phyloP scores from a whole-genome alignment of 2,888 invertebrate genomes.

The Amiota mariae region DNA sequence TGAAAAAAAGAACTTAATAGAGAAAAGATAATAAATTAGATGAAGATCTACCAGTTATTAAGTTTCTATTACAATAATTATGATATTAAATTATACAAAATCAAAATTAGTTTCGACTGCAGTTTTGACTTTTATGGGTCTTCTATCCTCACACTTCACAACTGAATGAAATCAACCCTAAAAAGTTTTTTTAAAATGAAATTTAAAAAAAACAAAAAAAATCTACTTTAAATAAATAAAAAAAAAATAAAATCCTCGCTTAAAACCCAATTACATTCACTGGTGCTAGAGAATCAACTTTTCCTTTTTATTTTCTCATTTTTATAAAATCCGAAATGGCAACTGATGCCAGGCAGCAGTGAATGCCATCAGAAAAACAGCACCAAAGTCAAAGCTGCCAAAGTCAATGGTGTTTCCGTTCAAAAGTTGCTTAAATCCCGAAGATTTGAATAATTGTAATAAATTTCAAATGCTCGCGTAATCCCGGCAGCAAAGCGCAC shows the following conservation, averaged over 20 bases:
- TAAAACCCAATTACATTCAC: conserved; percentile 65
- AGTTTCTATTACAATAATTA: too few relatives aligned
- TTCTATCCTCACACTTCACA: too few relatives aligned
- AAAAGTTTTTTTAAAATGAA: background rate
- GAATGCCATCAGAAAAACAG: too few relatives aligned
- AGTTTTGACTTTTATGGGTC: too few relatives aligned
- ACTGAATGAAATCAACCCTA: conserved; percentile 9
- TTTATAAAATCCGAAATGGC: conserved; percentile 27
- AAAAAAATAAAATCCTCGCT: conserved; percentile 54
- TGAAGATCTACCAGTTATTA: too few relatives aligned
- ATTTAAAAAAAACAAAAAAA: conserved; percentile 17
- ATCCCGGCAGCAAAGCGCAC: conserved; percentile 56
- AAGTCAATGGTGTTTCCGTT: conserved; percentile 54
- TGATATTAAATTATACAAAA: too few relatives aligned
- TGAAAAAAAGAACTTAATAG: too few relatives aligned
- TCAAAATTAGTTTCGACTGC: too few relatives aligned
- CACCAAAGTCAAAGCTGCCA: conserved; percentile 33
- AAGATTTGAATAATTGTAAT: conserved; percentile 68
- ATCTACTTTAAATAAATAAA: conserved; percentile 43
- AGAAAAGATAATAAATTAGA: too few relatives aligned
- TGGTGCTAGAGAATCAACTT: conserved; percentile 17
- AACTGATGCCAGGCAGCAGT: conserved; percentile 27
- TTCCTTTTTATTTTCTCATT: background rate
- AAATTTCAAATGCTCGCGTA: conserved; percentile 59
- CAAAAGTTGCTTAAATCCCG: conserved; percentile 66